Base-by-base conservation (phyloP, 1,140 invertebrate species). In the Calosoma granatense region DNA sequence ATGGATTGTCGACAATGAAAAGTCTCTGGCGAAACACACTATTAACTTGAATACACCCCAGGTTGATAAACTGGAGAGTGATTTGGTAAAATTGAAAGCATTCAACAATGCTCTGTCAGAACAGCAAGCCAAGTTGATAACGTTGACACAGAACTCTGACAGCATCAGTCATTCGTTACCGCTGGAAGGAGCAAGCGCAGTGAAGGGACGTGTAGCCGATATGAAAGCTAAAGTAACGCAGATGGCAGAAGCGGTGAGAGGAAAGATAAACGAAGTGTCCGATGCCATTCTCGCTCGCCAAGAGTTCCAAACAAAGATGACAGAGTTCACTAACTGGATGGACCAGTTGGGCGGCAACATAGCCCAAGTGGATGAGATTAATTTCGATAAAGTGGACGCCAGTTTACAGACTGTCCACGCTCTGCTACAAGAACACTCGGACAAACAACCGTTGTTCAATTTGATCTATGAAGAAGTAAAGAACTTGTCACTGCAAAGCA, bases 291-390 rank as follows among this genome's bases (percentile, higher is more conserved):
- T 90, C 30, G 78, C 84, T 1, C 76, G 84, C 61, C 88, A 94
- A 75, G 91, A 95, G 67, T 90, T 94, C 61, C 82, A 89, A 63
- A 82, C 84, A 20, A 87, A 88, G 67, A 74, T 95, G 51, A 78
- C 83, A 11, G 84, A 86, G 60, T 90, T 95, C 66, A 83, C 86
- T 51, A 86, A 85, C 53, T 94, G 90, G 90, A 82, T 95, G 71
- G 85, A 86, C 43, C 79, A 85, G 55, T 77, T 92, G 47, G 78
- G 84, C 62, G 75, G 81, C 17, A 85, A 87, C 63, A 80, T 90
- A 17, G 81, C 84, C 41, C 84, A 88, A 62, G 82, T 89, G 52
- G 86, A 87, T 70, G 88, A 91, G 66, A 82, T 94, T 14, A 81
- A 83, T 65, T 77, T 86, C 1, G 86, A 90, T 62, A 84, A 88